phyloP scores from a whole-genome alignment of 2,113 vertebrate genomes.

The Dasypus novemcinctus region DNA sequence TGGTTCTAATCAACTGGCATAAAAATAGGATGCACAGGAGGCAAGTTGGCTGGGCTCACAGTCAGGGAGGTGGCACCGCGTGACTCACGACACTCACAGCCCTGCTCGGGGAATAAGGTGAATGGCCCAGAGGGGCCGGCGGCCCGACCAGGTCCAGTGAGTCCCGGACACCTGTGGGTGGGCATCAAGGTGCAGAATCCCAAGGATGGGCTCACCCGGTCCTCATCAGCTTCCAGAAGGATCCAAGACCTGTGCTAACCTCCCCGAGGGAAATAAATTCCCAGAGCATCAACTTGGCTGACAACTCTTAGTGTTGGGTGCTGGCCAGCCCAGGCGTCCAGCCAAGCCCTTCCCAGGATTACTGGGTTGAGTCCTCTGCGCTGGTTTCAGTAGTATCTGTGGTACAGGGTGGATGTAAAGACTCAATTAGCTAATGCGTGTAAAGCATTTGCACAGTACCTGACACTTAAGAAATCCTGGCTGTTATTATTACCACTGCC shows the following conservation, averaged over 20 bases:
- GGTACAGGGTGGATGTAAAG: not conserved
- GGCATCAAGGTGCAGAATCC: not conserved
- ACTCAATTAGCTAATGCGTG: not conserved
- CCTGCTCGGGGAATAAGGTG: not conserved
- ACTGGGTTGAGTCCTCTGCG: rapidly evolving
- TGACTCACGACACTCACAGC: not conserved
- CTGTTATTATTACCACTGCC: not conserved
- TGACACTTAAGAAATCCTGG: not conserved
- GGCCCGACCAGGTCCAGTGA: not conserved
- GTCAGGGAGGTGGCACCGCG: not conserved
- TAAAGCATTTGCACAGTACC: not conserved
- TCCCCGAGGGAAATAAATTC: not conserved
- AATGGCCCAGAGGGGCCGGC: not conserved
- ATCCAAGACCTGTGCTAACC: not conserved
- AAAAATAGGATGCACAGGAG: not conserved
- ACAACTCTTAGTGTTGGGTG: rapidly evolving
- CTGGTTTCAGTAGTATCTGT: not conserved
- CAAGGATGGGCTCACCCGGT: not conserved
- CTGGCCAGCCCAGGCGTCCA: not conserved
- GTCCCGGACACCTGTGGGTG: not conserved
- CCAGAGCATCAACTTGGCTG: rapidly evolving
- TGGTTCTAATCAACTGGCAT: conserved; percentile 50
- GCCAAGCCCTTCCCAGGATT: not conserved
- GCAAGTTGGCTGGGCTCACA: not conserved
- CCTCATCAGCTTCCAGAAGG: not conserved